Evolutionary conservation across 1,140 invertebrate species (phyloP).

Genomic region (Bombus huntii): DNA sequence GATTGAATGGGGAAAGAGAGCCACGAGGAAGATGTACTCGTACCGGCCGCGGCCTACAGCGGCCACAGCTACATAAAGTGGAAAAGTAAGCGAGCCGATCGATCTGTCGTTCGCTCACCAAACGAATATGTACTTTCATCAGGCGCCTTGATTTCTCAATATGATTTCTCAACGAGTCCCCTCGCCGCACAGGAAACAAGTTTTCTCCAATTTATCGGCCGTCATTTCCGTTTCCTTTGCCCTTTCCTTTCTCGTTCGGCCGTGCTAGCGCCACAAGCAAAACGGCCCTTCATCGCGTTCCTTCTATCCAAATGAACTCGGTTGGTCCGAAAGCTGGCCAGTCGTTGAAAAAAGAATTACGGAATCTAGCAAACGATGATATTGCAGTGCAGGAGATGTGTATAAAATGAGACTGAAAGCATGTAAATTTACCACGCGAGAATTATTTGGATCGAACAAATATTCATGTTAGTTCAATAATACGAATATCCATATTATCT

Average conservation of each 20-base stretch:
- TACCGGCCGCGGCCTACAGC: neutral
- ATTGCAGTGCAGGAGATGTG: neutral
- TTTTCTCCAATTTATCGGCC: slow-evolving; percentile 55
- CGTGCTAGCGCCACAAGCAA: neutral
- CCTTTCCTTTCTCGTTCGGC: neutral
- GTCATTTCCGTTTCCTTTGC: slow-evolving; percentile 9
- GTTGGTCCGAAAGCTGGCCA: neutral
- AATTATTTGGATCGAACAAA: neutral
- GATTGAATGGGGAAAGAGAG: slow-evolving; percentile 1
- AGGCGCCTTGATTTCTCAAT: slow-evolving; percentile 23
- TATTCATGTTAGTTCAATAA: slow-evolving; percentile 15
- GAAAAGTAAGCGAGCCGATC: slow-evolving; percentile 19
- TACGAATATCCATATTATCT: neutral
- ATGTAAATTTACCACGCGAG: neutral
- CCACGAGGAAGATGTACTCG: slow-evolving; percentile 12
- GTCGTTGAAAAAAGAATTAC: too few relatives aligned
- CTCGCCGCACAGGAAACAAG: slow-evolving; percentile 37
- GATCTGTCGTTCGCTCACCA: slow-evolving; percentile 37
- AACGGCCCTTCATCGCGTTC: neutral
- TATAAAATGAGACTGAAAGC: neutral
- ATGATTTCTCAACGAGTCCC: slow-evolving; percentile 47
- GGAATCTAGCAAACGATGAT: neutral
- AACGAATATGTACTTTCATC: slow-evolving; percentile 50
- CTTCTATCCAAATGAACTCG: neutral
- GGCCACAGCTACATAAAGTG: neutral